Evolutionary conservation across 2,113 vertebrate species (phyloP), one percentile per base, ranked within the genome.

Genomic region (Tragelaphus strepsiceros): DNA sequence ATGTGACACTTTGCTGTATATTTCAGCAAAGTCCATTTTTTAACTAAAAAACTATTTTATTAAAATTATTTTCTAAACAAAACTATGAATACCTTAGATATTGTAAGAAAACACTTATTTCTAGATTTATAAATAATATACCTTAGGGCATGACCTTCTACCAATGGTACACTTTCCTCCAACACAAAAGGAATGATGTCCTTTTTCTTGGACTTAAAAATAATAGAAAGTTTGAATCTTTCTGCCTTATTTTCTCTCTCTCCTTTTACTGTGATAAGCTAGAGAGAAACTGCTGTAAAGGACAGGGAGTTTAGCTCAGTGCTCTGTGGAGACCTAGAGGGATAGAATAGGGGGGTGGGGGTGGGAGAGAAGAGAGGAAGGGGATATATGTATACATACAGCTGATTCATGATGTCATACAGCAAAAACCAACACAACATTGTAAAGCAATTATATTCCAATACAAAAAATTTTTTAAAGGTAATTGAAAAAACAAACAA

Each of bases 1-100:
- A 85, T 12, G 21, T 19, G 84, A 83, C 10, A 93, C 5, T 94
- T 77, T 19, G 43, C 26, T 78, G 17, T 51, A 32, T 26, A 49
- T 51, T 77, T 96, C 51, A 59, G 62, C 16, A 2, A 95, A 71
- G 30, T 21, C 87, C 14, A 62, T 64, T 90, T 89, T 90, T 83
- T 74, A 87, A 94, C 43, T 77, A 67, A 83, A 81, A 96, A 87
- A 56, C 9, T 58, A 16, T 89, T 88, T 61, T 46, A 92, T 88
- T 14, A 97, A 83, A 92, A 93, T 84, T 93, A 43, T 88, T 95
- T 96, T 51, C 86, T 87, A 92, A 89, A 83, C 53, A 32, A 77
- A 95, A 78, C 28, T 43, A 71, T 28, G 5, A 59, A 58, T 19
- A 94, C 90, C 24, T 77, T 74, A 58, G 53, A 32, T 91, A 91